Base-by-base conservation (phyloP, 1,140 invertebrate species). In the Leptinotarsa lineolata region DNA sequence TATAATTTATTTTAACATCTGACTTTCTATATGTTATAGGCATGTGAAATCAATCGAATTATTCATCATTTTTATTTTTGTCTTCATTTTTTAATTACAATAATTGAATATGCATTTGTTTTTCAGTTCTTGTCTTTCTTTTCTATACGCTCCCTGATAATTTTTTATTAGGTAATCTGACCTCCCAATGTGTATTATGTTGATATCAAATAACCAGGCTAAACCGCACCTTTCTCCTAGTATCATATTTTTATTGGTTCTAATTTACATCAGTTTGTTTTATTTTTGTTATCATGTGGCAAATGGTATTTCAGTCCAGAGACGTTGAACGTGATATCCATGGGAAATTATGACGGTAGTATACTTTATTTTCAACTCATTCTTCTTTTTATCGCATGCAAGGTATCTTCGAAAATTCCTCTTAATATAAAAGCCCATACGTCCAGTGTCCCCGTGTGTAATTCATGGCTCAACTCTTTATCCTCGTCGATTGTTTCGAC, bases 401-500 rank as follows among this genome's bases (percentile, higher is more conserved):
- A 22, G 58, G 69, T 63, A 71, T 71, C 69, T 71, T 44, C 16
- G 58, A 63, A 71, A 71, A 71, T 71, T 71, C 54, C n/a, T 70
- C 60, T 45, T 63, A 63, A 61, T 70, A 70, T 44, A 30, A 68
- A 68, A 68, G 48, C 13, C 39, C 59, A 20, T 39, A 18, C 30
- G 11, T 13, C 61, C 59, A 22, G 18, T 21, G 21, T 18, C 61
- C 18, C 58, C 59, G 20, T 22, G 69, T 71, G 54, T 71, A 71
- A 71, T 71, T 63, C 69, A 71, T 71, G 69, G 69, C 59, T 70
- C 69, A 71, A 71, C 69, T 71, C 69, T 71, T 71, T 71, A 71
- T 71, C 21, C 69, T 45, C 44, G 69, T 30, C 59, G 69, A 71
- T 71, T 63, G 69, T 71, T 71, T 71, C 59, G 69, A 46, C 20